phyloP scores from a whole-genome alignment of 2,888 invertebrate genomes.

The Allolobophora icterica region DNA sequence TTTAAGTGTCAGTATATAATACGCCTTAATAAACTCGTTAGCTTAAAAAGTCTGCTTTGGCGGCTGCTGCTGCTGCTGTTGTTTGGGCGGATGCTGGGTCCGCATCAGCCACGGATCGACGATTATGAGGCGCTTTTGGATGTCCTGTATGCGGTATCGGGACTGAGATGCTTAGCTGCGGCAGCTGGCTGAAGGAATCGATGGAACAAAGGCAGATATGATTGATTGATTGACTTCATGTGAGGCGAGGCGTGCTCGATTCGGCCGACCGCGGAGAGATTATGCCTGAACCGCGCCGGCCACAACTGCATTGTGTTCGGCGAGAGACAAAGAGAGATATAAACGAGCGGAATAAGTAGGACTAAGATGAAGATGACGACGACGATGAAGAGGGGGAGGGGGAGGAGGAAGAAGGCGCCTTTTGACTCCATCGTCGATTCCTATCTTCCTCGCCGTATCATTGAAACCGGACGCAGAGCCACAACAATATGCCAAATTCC shows the following conservation, averaged over 20 bases:
- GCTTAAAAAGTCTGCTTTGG: neutral
- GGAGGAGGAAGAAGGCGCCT: neutral
- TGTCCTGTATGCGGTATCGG: neutral
- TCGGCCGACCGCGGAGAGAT: conserved; percentile 3
- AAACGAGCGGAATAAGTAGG: neutral
- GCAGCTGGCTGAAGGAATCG: conserved; percentile 17
- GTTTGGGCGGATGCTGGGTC: neutral
- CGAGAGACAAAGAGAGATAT: neutral
- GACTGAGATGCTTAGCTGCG: conserved; percentile 5
- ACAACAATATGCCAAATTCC: neutral
- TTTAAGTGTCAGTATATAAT: conserved; percentile 1
- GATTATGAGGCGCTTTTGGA: neutral
- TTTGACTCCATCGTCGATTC: neutral
- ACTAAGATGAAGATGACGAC: conserved; percentile 11
- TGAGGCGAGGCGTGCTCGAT: conserved; percentile 5
- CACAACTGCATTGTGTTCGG: neutral
- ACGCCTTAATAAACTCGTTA: conserved; percentile 17
- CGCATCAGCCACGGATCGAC: neutral
- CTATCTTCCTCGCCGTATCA: neutral
- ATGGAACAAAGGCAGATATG: conserved; percentile 14
- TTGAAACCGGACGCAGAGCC: neutral
- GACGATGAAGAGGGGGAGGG: neutral
- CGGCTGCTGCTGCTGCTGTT: neutral
- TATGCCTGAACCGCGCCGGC: neutral
- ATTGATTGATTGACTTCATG: conserved; percentile 17